Evolutionary conservation across 2,888 invertebrate species (phyloP).

Genomic region (Oscheius sp.): DNA sequence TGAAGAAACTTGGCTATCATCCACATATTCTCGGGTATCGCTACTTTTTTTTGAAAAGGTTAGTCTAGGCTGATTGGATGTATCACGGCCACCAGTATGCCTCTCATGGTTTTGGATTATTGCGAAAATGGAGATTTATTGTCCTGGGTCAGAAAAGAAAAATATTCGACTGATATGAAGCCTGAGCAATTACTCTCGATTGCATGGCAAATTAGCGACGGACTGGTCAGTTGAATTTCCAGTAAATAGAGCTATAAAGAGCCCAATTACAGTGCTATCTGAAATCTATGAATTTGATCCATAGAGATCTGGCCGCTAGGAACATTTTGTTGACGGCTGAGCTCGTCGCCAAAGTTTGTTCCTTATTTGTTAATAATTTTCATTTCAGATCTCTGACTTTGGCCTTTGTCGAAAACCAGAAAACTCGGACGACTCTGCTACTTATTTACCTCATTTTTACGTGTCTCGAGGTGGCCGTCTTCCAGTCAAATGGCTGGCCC

Average conservation of each 20-base stretch:
- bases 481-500: slow-evolving; percentile 17
- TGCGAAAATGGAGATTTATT: slow-evolving; percentile 61
- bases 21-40: slow-evolving; percentile 11
- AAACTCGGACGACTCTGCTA: not conserved
- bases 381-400: slow-evolving; percentile 9
- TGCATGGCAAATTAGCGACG: not conserved
- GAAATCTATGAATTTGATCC: not conserved
- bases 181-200: slow-evolving; percentile 49
- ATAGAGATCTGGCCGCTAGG: not conserved
- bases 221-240: too few relatives aligned
- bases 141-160: slow-evolving; percentile 49
- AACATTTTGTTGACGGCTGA: not conserved
- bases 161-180: too few relatives aligned
- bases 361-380: not conserved
- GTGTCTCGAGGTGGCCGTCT: slow-evolving; percentile 9
- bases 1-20: slow-evolving; percentile 6
- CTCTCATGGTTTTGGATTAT: slow-evolving; percentile 61
- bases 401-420: slow-evolving; percentile 9
- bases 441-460: not conserved
- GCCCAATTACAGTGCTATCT: not conserved
- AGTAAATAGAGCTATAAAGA: too few relatives aligned
- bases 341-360: not conserved
- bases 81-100: slow-evolving; percentile 10
- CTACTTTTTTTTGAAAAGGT: too few relatives aligned
- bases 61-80: slow-evolving; percentile 7